A percentile compares a stretch with the other conserved stretches of the same genome.
phyloP scores from a whole-genome alignment of 30 jellyfish, hydroid and myxozoan species.

The Morbakka virulenta region DNA sequence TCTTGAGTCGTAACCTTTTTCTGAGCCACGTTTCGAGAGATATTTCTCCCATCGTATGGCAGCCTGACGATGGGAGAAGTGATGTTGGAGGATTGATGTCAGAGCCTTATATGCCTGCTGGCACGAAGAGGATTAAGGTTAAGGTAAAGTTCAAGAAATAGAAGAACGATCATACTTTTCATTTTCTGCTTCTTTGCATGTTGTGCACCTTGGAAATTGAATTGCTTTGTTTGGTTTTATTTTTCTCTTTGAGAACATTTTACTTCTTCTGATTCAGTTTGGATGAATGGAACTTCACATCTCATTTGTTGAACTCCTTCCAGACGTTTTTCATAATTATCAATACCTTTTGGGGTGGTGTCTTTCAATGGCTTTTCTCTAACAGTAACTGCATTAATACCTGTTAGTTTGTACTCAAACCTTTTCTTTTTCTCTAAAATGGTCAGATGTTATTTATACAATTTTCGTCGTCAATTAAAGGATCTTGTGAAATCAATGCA shows the following conservation, averaged over 20 bases:
- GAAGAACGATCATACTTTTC: not conserved
- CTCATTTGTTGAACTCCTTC: constrained; percentile 16
- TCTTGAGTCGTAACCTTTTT: too few relatives aligned
- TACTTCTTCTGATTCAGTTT: constrained; percentile 8
- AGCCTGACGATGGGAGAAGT: too few relatives aligned
- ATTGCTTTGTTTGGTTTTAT: not conserved
- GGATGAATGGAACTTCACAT: constrained; percentile 14
- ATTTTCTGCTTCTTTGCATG: not conserved
- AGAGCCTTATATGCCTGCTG: too few relatives aligned
- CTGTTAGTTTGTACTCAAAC: constrained; percentile 9
- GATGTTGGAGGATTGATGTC: too few relatives aligned
- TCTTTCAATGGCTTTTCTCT: constrained; percentile 2
- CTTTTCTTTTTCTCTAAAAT: constrained; percentile 43
- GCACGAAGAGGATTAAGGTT: too few relatives aligned
- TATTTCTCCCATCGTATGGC: too few relatives aligned
- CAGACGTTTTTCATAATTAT: constrained; percentile 4
- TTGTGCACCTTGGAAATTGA: not conserved
- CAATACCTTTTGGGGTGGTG: not conserved
- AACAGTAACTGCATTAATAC: constrained; percentile 11
- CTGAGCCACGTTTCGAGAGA: too few relatives aligned
- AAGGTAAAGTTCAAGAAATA: not conserved
- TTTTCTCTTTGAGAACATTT: not conserved
- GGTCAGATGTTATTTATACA: not conserved
- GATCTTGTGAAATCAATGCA: too few relatives aligned
- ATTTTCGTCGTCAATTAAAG: too few relatives aligned